Evolutionary conservation across 2,888 invertebrate species (phyloP), one percentile per base, ranked within the genome.

Genomic region (Yponomeuta sedellus): DNA sequence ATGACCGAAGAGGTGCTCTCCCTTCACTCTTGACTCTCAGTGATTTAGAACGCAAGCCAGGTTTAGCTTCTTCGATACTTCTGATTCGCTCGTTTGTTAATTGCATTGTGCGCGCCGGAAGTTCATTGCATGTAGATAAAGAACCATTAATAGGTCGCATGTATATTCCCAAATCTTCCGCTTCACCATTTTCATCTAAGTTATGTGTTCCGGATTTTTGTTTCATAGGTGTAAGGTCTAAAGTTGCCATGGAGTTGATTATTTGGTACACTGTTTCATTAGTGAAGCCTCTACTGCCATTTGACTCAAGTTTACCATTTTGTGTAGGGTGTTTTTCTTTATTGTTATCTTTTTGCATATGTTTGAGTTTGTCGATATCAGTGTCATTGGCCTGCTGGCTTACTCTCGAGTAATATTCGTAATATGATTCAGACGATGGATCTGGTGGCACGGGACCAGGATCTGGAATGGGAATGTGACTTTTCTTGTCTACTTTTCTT

Each of bases 11-110:
- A 66, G 91, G 90, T 56, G 84, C 81, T 77, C 91, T 82, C 69
- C 88, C 88, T 82, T 91, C 91, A 75, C 89, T 91, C 80, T 91
- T 91, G 58, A 92, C 86, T 81, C 92, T 85, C 70, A 92, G 80
- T 67, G 92, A 92, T 81, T 92, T 92, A 69, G 92, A 92, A 72
- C 91, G 90, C 83, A 90, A 90, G 78, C 83, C 89, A 73, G 90
- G 88, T 75, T 85, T 90, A 70, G 72, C 76, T 73, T 84, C 85
- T 77, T 88, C 88, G 66, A 77, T 78, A 72, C 88, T 86, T 85
- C 86, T 86, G 78, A 80, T 87, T 77, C 81, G 84, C 76, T 78
- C 82, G 79, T 82, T 83, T 67, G 77, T 76, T 71, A 77, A 78
- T 80, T 84, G 86, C 76, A 81, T 79, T 76, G 76, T 89, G 83